Evolutionary conservation across 2,113 vertebrate genomes (phyloP).

Genomic region (Microcebus tavaratra): DNA sequence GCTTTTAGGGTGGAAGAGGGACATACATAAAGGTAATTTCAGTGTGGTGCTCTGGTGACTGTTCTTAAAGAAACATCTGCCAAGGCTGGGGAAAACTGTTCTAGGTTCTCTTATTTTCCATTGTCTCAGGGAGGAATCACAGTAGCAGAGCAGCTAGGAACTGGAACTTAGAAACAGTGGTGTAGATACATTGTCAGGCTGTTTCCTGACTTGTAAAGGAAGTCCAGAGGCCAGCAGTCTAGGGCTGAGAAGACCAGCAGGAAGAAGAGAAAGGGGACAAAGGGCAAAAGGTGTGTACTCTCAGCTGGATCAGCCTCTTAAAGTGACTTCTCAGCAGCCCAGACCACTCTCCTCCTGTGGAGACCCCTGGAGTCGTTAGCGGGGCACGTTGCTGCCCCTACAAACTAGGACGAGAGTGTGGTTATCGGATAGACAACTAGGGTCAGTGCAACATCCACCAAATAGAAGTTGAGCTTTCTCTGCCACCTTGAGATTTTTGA

Average conservation of each 20-base stretch:
- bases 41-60: not conserved
- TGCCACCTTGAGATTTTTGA: not conserved
- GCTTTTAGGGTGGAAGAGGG: not conserved
- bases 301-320: not conserved
- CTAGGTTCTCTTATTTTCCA: not conserved
- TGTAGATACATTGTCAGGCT: not conserved
- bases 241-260: not conserved
- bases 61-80: not conserved
- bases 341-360: not conserved
- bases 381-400: not conserved
- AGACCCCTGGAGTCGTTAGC: not conserved
- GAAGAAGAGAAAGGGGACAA: not conserved
- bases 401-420: not conserved
- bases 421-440: not conserved
- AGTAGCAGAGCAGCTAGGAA: not conserved
- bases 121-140: not conserved
- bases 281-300: not conserved
- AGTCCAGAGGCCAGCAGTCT: not conserved
- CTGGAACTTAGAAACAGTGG: not conserved
- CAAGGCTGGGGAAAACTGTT: not conserved
- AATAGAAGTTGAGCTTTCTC: not conserved
- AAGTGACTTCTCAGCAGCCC: not conserved
- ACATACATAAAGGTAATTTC: not conserved
- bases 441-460: not conserved
- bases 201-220: constrained; percentile 8